Evolutionary conservation across 2,113 vertebrate species (phyloP), one percentile per base, ranked within the genome.

Genomic region (Megaceryle maxima): DNA sequence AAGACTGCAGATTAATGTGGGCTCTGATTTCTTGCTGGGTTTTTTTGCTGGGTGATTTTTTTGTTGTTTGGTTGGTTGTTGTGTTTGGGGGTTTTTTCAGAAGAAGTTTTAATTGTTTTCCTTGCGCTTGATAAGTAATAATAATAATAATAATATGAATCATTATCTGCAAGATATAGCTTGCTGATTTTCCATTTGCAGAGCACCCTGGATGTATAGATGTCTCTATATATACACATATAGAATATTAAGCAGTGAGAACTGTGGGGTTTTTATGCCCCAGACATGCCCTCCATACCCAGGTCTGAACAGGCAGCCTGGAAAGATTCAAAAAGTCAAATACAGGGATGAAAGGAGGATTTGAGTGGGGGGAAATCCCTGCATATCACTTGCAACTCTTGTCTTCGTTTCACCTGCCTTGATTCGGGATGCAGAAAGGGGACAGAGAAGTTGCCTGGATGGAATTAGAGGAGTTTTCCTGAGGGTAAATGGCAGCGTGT

Each of bases 1-100:
- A 96, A 98, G 95, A 76, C 86, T 96, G 67, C 44, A 96, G 92
- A 97, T 97, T 97, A 97, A 97, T 72, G 50, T 8, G 75, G 94
- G 91, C 91, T 94, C 94, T 28, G 87, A 95, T 85, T 97, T 97
- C 96, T 96, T 94, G 67, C 73, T 39, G 70, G 64, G 14, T 29
- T 63, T 29, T 41, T 17, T 31, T 39, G 28, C 19, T 37, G n/a
- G n/a, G 17, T 22, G 29, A 21, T 16, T 16, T 50, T 56, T n/a
- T 21, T n/a, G 31, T 22, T 24, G 35, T 24, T 62, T 16, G 22
- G 4, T 37, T 66, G 51, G 11, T 28, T 62, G 17, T 22, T 31
- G 18, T 16, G 5, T 29, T 62, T 41, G 39, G 39, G 39, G 13
- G 13, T 41, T 87, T 74, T 77, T 67, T 22, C 21, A 31, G 24